These are phyloP conservation scores for Harpalus rufipes DNA, from an alignment of 2,888 invertebrate species.

Conservation along the genomic window DNA sequence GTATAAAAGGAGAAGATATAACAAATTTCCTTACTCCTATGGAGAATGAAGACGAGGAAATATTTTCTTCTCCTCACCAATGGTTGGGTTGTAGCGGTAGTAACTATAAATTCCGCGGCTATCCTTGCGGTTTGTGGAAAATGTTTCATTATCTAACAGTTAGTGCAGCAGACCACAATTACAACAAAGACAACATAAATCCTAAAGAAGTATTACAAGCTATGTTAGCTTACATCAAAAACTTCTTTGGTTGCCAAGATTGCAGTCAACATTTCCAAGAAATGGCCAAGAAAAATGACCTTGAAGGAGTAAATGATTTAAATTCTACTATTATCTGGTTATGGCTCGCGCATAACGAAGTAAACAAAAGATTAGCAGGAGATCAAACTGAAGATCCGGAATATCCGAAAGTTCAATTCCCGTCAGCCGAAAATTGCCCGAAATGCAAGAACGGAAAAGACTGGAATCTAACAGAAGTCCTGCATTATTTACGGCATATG, in stretches of 20 bases:
- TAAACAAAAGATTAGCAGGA: constrained; percentile 91
- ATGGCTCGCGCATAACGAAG: constrained; percentile 96
- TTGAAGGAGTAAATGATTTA: constrained; percentile 84
- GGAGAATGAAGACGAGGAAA: constrained; percentile 80
- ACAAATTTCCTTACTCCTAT: constrained; percentile 79
- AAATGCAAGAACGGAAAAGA: constrained; percentile 81
- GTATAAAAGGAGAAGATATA: constrained; percentile 82
- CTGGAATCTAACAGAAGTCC: constrained; percentile 83
- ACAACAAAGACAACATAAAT: constrained; percentile 74
- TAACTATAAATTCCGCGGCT: constrained; percentile 86
- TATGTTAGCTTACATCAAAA: constrained; percentile 92
- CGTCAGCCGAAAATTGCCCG: constrained; percentile 83
- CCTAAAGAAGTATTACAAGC: constrained; percentile 87
- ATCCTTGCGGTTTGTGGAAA: constrained; percentile 97
- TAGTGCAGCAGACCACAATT: constrained; percentile 80
- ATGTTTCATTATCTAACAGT: constrained; percentile 95
- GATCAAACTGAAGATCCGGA: constrained; percentile 94
- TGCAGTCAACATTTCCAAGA: constrained; percentile 93
- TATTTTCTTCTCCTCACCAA: constrained; percentile 79
- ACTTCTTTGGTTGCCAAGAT: constrained; percentile 96
- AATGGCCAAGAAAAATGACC: constrained; percentile 87
- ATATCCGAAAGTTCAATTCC: constrained; percentile 94
- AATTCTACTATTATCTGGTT: constrained; percentile 93
- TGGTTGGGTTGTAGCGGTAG: constrained; percentile 93
- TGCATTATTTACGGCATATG: constrained; percentile 81